Base-by-base conservation (phyloP, 2,113 vertebrate genomes). In the Choloepus hoffmanni region DNA sequence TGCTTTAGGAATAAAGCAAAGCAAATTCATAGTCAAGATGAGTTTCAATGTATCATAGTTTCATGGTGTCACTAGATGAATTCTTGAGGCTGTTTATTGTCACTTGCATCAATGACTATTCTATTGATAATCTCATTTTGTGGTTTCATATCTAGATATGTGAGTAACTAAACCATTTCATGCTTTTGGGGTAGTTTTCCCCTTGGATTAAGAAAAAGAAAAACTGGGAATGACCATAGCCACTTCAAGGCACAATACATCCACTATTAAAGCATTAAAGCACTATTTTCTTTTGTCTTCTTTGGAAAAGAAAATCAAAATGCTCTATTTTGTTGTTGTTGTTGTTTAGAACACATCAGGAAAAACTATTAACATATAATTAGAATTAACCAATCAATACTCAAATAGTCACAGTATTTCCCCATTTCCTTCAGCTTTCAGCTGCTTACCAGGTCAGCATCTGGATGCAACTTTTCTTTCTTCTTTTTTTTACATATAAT, bases 321-420 rank as follows among this genome's bases (percentile, higher is more conserved):
- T 5, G 28, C 9, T 84, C 11, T 79, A 40, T n/a, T 77, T 96
- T 81, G 55, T 62, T 89, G 18, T 0, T 2, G 26, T 28, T 86
- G 1, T 86, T 92, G 36, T 36, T 36, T 36, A 36, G 14, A 90
- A 76, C 63, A 89, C 85, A 15, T 78, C 67, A 94, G 40, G 85
- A 15, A 72, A 50, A 7, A 55, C 26, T 90, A 88, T 40, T 88
- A 95, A 90, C 30, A 18, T 74, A 67, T 63, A 83, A 70, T 85
- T 82, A 84, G 40, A 85, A 85, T 85, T 92, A 92, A 60, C 15
- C 23, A 87, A 92, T 93, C 92, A 87, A 62, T 92, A 85, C 9
- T 68, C 84, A 21, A 82, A 78, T 91, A 81, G 48, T 87, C n/a
- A 90, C 70, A 91, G 12, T 76, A 86, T 76, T 85, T 33, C 10